phyloP scores from a whole-genome alignment of 92 coral and sea anemone genomes.

The Phenganax stokvisi region DNA sequence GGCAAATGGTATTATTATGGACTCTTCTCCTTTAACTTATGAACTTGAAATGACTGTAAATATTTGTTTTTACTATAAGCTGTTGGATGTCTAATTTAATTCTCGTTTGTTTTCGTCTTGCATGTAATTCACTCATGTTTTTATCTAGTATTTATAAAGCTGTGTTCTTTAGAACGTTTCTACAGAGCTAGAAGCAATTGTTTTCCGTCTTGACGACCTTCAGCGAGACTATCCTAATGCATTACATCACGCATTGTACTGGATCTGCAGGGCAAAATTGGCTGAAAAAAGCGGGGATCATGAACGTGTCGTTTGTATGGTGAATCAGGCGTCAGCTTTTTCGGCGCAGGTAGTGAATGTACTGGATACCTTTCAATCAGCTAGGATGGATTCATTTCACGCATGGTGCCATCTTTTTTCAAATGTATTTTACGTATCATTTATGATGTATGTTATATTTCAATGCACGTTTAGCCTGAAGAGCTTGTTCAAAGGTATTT shows the following conservation, averaged over 20 bases:
- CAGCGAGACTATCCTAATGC: constrained; percentile 52
- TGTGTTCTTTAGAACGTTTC: constrained; percentile 36
- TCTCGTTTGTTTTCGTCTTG: background rate
- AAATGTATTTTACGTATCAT: background rate
- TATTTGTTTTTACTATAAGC: no score
- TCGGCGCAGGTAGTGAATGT: constrained; percentile 61
- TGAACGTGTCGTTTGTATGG: constrained; percentile 65
- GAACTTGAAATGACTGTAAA: no score
- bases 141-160: background rate
- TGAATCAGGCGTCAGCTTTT: constrained; percentile 73
- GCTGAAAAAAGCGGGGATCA: constrained; percentile 67
- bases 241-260: constrained; percentile 57
- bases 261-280: constrained; percentile 78
- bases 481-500: constrained; percentile 3
- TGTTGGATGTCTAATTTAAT: no score
- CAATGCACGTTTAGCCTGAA: background rate
- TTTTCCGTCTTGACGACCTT: constrained; percentile 57
- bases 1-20: no score
- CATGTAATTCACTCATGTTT: background rate
- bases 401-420: background rate
- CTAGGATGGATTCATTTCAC: background rate
- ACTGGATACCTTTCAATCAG: no score
- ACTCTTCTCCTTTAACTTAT: no score
- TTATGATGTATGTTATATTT: background rate
- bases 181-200: constrained; percentile 45